These are phyloP conservation scores for Athene noctua DNA, from an alignment of 2,113 vertebrate species.

Conservation along the genomic window DNA sequence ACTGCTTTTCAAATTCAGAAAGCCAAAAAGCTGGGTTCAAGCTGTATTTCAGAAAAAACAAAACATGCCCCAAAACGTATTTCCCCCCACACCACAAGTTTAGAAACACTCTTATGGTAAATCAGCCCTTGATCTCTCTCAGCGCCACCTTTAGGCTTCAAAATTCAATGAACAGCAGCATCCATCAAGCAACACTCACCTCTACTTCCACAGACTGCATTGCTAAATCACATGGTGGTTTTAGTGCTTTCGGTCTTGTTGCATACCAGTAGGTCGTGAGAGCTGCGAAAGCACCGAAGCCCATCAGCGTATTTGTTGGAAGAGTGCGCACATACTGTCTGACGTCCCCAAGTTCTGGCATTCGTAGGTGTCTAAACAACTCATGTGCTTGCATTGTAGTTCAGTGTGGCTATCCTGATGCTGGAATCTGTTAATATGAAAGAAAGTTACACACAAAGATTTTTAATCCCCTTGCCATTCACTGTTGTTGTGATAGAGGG, in stretches of 20 bases:
- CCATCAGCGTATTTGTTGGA: slow-evolving; percentile 90
- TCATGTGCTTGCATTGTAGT: slow-evolving; percentile 89
- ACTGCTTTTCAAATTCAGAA: neutral
- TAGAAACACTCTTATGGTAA: neutral
- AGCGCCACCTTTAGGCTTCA: neutral
- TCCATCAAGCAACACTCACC: slow-evolving; percentile 69
- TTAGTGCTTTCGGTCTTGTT: slow-evolving; percentile 87
- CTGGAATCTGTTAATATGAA: slow-evolving; percentile 51
- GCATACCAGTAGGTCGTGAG: slow-evolving; percentile 95
- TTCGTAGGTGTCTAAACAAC: slow-evolving; percentile 86
- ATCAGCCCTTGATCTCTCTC: neutral
- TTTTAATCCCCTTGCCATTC: neutral
- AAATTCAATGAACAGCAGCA: neutral
- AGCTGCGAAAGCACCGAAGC: slow-evolving; percentile 91
- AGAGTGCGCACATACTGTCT: slow-evolving; percentile 88
- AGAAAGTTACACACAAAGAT: neutral
- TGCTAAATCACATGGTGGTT: slow-evolving; percentile 87
- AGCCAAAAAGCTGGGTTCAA: neutral
- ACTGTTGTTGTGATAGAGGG: neutral
- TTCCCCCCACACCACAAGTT: neutral
- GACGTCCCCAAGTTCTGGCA: slow-evolving; percentile 90
- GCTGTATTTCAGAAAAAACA: neutral
- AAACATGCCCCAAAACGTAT: neutral
- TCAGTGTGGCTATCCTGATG: neutral
- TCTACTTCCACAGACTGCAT: slow-evolving; percentile 90